Evolutionary conservation across 53 echinoderm and acorn worm species (phyloP).

Genomic region (Zoroaster sp.): DNA sequence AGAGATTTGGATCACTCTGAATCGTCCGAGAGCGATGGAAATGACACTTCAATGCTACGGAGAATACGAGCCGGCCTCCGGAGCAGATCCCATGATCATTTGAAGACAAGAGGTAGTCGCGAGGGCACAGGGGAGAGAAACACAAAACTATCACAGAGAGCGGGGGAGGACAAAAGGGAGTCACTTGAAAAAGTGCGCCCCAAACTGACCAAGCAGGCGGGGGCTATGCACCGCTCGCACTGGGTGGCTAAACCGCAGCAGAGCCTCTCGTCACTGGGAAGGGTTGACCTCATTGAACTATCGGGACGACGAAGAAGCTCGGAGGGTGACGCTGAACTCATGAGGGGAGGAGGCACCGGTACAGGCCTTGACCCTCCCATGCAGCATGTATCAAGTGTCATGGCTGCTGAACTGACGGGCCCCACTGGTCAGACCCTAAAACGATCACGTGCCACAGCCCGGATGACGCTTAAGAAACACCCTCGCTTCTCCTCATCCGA

Average conservation of each 20-base stretch:
- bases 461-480: constrained; percentile 31
- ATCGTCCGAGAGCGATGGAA: constrained; percentile 50
- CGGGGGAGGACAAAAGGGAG: not conserved
- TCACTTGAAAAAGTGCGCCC: constrained; percentile 53
- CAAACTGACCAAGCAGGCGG: constrained; percentile 73
- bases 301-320: constrained; percentile 1
- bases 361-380: not conserved
- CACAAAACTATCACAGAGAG: not conserved
- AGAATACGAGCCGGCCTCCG: constrained; percentile 30
- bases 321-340: constrained; percentile 32
- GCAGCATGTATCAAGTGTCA: not conserved
- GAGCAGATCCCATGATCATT: constrained; percentile 17
- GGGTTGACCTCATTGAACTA: not conserved
- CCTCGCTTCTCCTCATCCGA: constrained; percentile 23
- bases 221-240: constrained; percentile 91
- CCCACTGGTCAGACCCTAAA: not conserved
- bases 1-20: constrained; percentile 8
- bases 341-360: constrained; percentile 9
- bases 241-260: constrained; percentile 90
- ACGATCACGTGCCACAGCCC: constrained; percentile 20
- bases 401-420: not conserved
- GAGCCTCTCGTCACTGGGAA: constrained; percentile 27
- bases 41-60: constrained; percentile 19
- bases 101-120: not conserved
- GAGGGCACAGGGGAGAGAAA: not conserved